Base-by-base conservation (phyloP, 2,888 invertebrate genomes). In the Exephanes ischioxanthus region DNA sequence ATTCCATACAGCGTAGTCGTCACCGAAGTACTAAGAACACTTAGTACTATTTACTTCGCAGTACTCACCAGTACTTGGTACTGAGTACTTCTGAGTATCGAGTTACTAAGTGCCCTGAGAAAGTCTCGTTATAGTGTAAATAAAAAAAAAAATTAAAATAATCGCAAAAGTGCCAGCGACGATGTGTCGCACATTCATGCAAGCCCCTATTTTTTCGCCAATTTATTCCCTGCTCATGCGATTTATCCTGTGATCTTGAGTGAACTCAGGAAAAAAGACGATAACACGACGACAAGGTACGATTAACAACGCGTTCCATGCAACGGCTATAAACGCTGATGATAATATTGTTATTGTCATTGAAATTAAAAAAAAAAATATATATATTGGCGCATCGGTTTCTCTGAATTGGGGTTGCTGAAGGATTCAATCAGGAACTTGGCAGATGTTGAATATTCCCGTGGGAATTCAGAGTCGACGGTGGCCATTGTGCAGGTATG, bases 321-420 rank as follows among this genome's bases (percentile, higher is more conserved):
- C 84, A 58, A 55, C 71, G 66, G 68, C 61, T 72, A 77, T 72
- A 53, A 71, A 68, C 37, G 73, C 67, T 71, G 75, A 72, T 68
- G 76, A 67, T 66, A 67, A 66, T 37, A 53, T 77, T 45, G n/a
- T 77, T 66, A 77, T 67, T n/a, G 26, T 67, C 58, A 26, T 58
- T 30, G 30, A 30, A 30, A 45, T 14, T 45, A 3, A 3, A 11
- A 3, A 16, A 9, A 58, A 4, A n/a, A n/a, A n/a, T n/a, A 71
- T 30, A 33, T 11, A 41, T 51, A 67, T 68, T 41, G 45, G n/a
- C 77, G 33, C 53, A 77, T 67, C 67, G 51, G 55, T 67, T 37
- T 73, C 61, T 73, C 73, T 73, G 73, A 73, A 73, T 48, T 48
- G 19, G 48, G 45, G 48, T 6, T 63, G 48, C 33, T 26, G 58